phyloP scores from a whole-genome alignment of 2,113 vertebrate genomes.

The Nansenia antarctica region DNA sequence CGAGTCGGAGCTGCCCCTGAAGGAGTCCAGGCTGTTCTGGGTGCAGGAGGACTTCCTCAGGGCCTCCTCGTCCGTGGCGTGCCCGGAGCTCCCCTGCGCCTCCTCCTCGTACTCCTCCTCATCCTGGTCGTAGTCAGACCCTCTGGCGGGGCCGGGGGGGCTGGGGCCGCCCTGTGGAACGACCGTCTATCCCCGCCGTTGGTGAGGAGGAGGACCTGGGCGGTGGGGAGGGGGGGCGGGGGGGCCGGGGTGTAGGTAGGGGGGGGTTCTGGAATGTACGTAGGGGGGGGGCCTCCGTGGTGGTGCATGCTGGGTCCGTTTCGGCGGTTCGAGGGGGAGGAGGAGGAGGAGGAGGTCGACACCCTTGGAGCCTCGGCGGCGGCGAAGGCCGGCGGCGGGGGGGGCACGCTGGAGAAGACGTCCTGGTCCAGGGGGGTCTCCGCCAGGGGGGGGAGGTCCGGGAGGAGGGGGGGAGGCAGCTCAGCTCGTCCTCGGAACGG shows the following conservation, averaged over 20 bases:
- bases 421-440: conserved; percentile 63
- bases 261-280: too few relatives aligned
- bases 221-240: conserved; percentile 12
- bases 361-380: neutral
- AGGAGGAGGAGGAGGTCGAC: conserved; percentile 20
- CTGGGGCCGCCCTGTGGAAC: conserved; percentile 22
- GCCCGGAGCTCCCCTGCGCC: conserved; percentile 73
- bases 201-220: conserved; percentile 18
- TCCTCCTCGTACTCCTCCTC: conserved; percentile 89
- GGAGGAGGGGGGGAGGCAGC: conserved; percentile 61
- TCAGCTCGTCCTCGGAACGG: conserved; percentile 80
- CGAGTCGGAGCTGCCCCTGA: conserved; percentile 85
- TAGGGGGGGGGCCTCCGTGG: conserved; percentile 16
- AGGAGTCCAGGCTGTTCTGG: conserved; percentile 83
- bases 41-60: conserved; percentile 80
- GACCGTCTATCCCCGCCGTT: conserved; percentile 33
- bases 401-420: conserved; percentile 68
- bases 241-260: conserved; percentile 9
- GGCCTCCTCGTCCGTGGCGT: conserved; percentile 78
- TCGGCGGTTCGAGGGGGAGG: conserved; percentile 21
- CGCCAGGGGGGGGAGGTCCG: conserved; percentile 66
- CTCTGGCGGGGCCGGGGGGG: conserved; percentile 47
- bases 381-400: conserved; percentile 71
- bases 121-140: conserved; percentile 89
- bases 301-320: conserved; percentile 22